Evolutionary conservation across 2,113 vertebrate species (phyloP).

Genomic region (Macheiramphus alcinus): DNA sequence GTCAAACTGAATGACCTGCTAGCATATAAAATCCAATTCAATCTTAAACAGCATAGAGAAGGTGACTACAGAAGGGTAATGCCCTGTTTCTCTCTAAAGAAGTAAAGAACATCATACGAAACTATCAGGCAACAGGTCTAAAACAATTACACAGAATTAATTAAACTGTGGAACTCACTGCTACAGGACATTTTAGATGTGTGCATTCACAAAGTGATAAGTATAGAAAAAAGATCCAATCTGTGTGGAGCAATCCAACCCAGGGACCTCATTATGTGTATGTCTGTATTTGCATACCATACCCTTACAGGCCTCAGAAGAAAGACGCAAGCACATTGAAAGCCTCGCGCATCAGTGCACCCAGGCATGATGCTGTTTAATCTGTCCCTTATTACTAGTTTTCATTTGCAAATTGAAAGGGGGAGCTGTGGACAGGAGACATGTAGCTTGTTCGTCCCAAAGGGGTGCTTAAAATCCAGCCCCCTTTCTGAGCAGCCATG

Average conservation of each 20-base stretch:
- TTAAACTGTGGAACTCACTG: not conserved
- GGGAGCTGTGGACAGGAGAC: not conserved
- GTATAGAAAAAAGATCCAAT: not conserved
- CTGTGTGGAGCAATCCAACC: not conserved
- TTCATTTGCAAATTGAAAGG: conserved; percentile 16
- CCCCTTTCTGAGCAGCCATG: not conserved
- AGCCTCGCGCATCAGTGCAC: not conserved
- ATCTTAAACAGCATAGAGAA: not conserved
- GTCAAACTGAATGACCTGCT: not conserved
- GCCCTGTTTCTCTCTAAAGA: not conserved
- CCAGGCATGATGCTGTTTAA: conserved; percentile 13
- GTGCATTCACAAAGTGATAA: not conserved
- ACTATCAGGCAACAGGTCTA: not conserved
- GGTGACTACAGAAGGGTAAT: not conserved
- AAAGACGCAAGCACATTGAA: not conserved
- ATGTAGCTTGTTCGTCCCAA: not conserved
- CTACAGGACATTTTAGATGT: not conserved
- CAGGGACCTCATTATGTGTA: not conserved
- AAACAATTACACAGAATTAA: not conserved
- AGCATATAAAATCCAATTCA: not conserved
- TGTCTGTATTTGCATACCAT: not conserved
- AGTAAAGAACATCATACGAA: not conserved
- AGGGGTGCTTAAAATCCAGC: conserved; percentile 1
- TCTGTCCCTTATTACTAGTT: not conserved
- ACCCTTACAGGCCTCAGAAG: not conserved